Percentiles rank a stretch among this genome's conserved stretches.
Evolutionary conservation across 2,888 invertebrate species (phyloP).

Genomic region (Drosophila bunnanda): DNA sequence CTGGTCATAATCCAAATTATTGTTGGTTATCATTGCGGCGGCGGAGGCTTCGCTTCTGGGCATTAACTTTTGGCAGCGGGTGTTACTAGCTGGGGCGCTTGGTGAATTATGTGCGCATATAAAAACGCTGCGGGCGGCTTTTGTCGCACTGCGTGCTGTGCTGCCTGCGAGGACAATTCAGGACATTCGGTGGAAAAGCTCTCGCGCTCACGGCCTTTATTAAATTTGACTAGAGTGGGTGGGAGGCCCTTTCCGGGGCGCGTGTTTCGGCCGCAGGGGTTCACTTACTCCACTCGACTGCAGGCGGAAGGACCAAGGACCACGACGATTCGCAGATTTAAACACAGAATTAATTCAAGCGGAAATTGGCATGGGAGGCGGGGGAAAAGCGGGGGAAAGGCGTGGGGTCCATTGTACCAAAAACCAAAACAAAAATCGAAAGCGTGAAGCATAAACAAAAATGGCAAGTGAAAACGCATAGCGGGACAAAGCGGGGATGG

Average conservation of each 20-base stretch:
- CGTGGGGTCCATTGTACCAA: conserved; percentile 5
- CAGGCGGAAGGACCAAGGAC: conserved; percentile 39
- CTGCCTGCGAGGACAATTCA: conserved; percentile 48
- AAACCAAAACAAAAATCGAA: conserved; percentile 68
- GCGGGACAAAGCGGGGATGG: conserved; percentile 27
- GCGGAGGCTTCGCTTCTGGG: conserved; percentile 56
- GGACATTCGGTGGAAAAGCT: conserved; percentile 38
- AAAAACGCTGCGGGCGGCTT: conserved; percentile 80
- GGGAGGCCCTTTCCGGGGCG: conserved; percentile 1
- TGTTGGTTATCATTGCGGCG: conserved; percentile 83
- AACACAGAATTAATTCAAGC: conserved; percentile 81
- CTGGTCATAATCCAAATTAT: conserved; percentile 83
- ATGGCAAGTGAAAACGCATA: conserved; percentile 61
- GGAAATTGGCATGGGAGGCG: conserved; percentile 73
- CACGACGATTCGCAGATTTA: conserved; percentile 64
- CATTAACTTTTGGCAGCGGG: conserved; percentile 77
- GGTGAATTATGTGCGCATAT: conserved; percentile 77
- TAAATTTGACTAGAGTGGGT: conserved; percentile 60
- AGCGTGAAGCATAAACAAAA: conserved; percentile 80
- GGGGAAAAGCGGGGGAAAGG: neutral
- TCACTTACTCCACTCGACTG: conserved; percentile 61
- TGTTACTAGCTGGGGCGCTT: conserved; percentile 46
- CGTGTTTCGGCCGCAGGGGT: conserved; percentile 70
- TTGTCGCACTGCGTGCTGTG: conserved; percentile 68
- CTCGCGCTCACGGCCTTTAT: conserved; percentile 54